Conservation (phyloP, 2,888 invertebrate genomes). For the Sinodicranocentrus sp. region DNA sequence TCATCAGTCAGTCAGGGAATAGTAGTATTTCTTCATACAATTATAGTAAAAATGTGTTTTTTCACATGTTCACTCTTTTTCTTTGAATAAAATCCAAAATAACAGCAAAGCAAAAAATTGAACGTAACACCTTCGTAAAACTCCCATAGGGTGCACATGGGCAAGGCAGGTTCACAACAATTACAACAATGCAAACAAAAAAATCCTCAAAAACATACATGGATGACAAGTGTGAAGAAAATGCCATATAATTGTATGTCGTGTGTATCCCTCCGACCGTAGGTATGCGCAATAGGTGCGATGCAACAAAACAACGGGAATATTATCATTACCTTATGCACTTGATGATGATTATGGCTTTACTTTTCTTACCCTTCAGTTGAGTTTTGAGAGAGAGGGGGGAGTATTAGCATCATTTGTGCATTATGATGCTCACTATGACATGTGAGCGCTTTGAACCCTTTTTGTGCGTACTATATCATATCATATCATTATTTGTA, state of each 20-base stretch:
- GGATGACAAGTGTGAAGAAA: conserved; percentile 60
- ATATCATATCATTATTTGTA: conserved; percentile 45
- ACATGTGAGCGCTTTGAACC: conserved; percentile 54
- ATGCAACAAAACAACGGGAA: conserved; percentile 55
- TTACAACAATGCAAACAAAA: conserved; percentile 34
- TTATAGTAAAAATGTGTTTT: conserved; percentile 17
- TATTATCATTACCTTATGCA: conserved; percentile 39
- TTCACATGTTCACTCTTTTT: conserved; percentile 25
- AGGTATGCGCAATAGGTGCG: conserved; percentile 1
- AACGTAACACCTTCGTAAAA: conserved; percentile 5
- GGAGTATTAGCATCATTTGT: background rate
- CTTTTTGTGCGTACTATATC: conserved; percentile 32
- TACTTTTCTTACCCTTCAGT: conserved; percentile 52
- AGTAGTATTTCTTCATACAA: conserved; percentile 29
- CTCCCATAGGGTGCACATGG: conserved; percentile 10
- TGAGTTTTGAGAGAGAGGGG: conserved; percentile 38
- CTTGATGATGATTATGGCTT: conserved; percentile 45
- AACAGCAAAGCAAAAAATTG: background rate
- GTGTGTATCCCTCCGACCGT: background rate
- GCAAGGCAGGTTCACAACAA: conserved; percentile 18
- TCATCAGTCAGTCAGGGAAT: conserved; percentile 15
- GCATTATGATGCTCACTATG: conserved; percentile 47
- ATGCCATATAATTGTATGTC: background rate
- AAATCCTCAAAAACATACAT: conserved; percentile 30
- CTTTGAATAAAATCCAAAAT: conserved; percentile 14